A percentile compares a stretch with the other conserved stretches of the same genome.
These are phyloP conservation scores for Petrophora chlorosata DNA, from an alignment of 2,888 invertebrate species.

Conservation along the genomic window DNA sequence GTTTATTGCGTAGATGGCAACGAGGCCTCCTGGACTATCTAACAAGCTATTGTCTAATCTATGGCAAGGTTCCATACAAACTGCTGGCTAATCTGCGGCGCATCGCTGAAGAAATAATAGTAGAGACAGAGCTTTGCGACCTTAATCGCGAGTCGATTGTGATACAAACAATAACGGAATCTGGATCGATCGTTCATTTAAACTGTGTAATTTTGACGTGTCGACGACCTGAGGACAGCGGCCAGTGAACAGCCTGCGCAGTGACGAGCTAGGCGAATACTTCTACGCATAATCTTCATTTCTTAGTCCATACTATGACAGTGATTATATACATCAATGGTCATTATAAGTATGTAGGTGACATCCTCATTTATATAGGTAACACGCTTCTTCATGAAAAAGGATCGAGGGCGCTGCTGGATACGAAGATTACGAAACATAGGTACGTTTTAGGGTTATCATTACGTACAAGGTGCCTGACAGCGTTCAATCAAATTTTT, in stretches of 20 bases:
- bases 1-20: slow-evolving; percentile 4
- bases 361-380: no score
- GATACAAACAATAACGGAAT: slow-evolving; percentile 67
- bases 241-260: no score
- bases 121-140: slow-evolving; percentile 11
- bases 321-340: no score
- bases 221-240: slow-evolving; percentile 47
- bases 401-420: no score
- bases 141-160: slow-evolving; percentile 52
- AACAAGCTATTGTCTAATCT: no score
- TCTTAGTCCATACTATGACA: no score
- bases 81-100: slow-evolving; percentile 9
- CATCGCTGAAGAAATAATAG: slow-evolving; percentile 12
- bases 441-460: no score
- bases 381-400: no score
- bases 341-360: no score
- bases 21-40: neutral
- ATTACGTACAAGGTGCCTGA: no score
- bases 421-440: no score
- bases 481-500: no score
- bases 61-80: slow-evolving; percentile 12
- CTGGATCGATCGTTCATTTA: slow-evolving; percentile 56
- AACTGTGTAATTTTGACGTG: slow-evolving; percentile 58
- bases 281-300: neutral
- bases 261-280: slow-evolving; percentile 3